Evolutionary conservation across 2,113 vertebrate genomes (phyloP), one percentile per base, ranked within the genome.

Genomic region (Heloderma charlesbogerti): DNA sequence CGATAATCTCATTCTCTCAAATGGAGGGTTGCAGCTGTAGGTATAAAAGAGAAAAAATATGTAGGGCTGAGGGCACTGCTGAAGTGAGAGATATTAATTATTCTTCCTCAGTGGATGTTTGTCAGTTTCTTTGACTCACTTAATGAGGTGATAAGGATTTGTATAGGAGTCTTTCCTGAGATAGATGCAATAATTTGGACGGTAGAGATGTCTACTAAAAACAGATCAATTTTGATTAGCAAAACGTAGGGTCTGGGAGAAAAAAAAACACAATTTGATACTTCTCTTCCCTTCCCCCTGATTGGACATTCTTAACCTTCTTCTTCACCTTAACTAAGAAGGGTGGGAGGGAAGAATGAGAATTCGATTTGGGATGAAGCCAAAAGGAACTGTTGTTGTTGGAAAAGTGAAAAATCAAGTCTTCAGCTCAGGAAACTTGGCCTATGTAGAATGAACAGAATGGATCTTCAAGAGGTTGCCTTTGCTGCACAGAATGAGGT

Each of bases 71-170:
- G 7, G 89, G 45, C 74, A 9, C 45, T 25, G 63, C 37, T 67
- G 84, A 80, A 79, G 34, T 86, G 74, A 90, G 45, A 86, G 45
- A 80, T 86, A 86, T 90, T 86, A 86, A 90, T 90, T 90, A 86
- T 90, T 63, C 74, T 86, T 79, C 83, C 60, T 86, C 45, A 13
- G 63, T 34, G 40, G 83, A 81, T 81, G 63, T 81, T 88, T 88
- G 87, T 88, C 77, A 69, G 60, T 71, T 86, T 80, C 48, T 80
- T 86, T 86, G 63, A 71, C 29, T 90, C n/a, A 34, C 37, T 86
- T 90, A 86, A 90, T 90, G 89, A 90, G 63, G 63, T 80, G 75
- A 86, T 90, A 72, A 80, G 75, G 75, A 80, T 86, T 80, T 79
- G 63, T 60, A 54, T 57, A 80, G 63, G 89, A 45, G 66, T 31